Base-by-base conservation (phyloP, 2,888 invertebrate species). In the Eupithecia subfuscata region DNA sequence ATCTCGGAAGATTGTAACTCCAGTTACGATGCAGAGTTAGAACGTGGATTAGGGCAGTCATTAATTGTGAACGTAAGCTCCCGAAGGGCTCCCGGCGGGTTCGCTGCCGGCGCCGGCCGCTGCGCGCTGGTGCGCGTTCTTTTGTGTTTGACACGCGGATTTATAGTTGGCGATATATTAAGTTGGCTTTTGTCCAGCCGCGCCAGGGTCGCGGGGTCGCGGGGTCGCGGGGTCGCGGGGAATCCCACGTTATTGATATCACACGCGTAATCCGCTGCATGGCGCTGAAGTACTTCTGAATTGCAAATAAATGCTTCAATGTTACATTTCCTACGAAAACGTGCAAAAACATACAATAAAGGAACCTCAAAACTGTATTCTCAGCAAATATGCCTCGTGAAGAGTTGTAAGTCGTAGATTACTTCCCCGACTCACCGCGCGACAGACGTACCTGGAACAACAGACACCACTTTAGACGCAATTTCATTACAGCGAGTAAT, bases 11-110 rank as follows among this genome's bases (percentile, higher is more conserved):
- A 83, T 84, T 82, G 80, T 79, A 82, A 81, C 80, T 81, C 79
- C 75, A 80, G 79, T 78, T 77, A 70, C 69, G 64, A 73, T 79
- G 73, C 76, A 77, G 79, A 80, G 82, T 79, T 79, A 79, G 81
- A 81, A 78, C 82, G 82, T 78, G 85, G 83, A 84, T 85, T 83
- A 84, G 77, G 80, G 69, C 56, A 81, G 82, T 82, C 84, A 83
- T 84, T 84, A 83, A 85, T 84, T 84, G 83, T 80, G 81, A 80
- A 76, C 73, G 76, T 82, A 84, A 84, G 84, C 84, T 80, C 78
- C 80, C 79, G 77, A 80, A 82, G 85, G 83, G 82, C 81, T n/a
- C n/a, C n/a, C n/a, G n/a, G 80, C 74, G 63, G 75, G 78, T 76
- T 75, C 43, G 72, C 22, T 69, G 70, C 71, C 68, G 71, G 74